Evolutionary conservation across 2,888 invertebrate species (phyloP).

Genomic region (Tineola bisselliella): DNA sequence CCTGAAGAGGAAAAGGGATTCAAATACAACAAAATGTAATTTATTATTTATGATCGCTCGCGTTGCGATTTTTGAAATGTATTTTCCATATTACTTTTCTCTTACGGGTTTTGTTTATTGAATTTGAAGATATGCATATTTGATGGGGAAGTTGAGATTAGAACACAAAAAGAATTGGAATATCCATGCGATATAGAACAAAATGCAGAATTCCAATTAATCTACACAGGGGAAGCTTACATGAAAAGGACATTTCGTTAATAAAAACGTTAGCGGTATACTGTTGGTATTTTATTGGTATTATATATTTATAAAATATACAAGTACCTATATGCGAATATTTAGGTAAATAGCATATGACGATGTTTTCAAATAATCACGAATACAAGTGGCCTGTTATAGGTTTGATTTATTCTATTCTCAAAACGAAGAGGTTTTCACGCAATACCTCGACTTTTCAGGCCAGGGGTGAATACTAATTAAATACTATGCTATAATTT

Average conservation of each 20-base stretch:
- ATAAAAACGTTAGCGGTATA: neutral
- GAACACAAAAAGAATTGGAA: no score
- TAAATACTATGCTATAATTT: constrained; percentile 7
- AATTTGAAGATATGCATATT: no score
- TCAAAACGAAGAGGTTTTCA: constrained; percentile 14
- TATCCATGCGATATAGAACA: no score
- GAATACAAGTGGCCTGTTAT: constrained; percentile 15
- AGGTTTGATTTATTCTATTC: constrained; percentile 16
- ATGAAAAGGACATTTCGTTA: neutral
- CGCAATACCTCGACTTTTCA: constrained; percentile 11
- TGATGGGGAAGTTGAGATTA: no score
- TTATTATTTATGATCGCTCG: neutral
- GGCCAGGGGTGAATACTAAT: constrained; percentile 14
- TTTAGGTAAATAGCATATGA: no score
- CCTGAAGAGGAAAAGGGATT: constrained; percentile 4
- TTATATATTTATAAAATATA: no score
- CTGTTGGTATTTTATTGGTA: neutral
- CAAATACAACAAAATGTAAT: neutral
- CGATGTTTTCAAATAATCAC: constrained; percentile 16
- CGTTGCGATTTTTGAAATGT: neutral
- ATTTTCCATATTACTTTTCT: neutral
- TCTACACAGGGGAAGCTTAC: neutral
- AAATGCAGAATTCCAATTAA: neutral
- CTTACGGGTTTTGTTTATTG: neutral
- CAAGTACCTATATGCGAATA: no score